A percentile compares a stretch with the other conserved stretches of the same genome.
These are phyloP conservation scores for Phodopus roborovskii DNA, from an alignment of 2,113 vertebrate species.

Conservation along the genomic window DNA sequence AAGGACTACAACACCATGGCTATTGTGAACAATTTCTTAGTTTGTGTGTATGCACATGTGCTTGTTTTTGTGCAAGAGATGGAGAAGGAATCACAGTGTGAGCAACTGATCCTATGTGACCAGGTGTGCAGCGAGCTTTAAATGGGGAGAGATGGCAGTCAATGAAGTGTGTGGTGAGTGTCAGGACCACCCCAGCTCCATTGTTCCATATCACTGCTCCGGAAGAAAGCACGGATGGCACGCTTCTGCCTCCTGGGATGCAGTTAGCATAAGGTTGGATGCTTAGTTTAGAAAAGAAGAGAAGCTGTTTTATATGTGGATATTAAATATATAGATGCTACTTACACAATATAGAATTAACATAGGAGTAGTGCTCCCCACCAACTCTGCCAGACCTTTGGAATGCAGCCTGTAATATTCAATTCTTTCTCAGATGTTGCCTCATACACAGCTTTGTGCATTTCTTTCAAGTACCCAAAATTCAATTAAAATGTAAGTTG, in stretches of 20 bases:
- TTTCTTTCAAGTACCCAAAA: conserved; percentile 28
- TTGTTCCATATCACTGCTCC: conserved; percentile 81
- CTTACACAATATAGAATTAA: conserved; percentile 77
- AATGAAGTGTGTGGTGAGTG: conserved; percentile 78
- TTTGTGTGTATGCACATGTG: conserved; percentile 36
- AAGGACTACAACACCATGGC: neutral
- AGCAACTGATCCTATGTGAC: conserved; percentile 81
- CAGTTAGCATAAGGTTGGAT: conserved; percentile 77
- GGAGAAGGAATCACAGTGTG: conserved; percentile 9
- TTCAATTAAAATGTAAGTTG: conserved; percentile 36
- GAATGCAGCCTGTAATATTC: neutral
- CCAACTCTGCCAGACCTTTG: conserved; percentile 15
- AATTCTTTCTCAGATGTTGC: conserved; percentile 7
- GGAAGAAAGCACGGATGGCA: conserved; percentile 82
- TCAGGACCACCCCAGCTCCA: conserved; percentile 73
- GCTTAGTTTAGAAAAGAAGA: conserved; percentile 81
- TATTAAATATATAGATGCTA: conserved; percentile 78
- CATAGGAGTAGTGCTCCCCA: conserved; percentile 51
- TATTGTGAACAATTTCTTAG: conserved; percentile 41
- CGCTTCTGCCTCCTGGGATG: conserved; percentile 80
- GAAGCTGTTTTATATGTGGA: conserved; percentile 59
- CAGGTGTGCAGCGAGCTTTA: conserved; percentile 73
- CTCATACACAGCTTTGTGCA: conserved; percentile 4
- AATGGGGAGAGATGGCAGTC: conserved; percentile 80
- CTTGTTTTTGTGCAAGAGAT: conserved; percentile 37